phyloP scores from a whole-genome alignment of 2,888 invertebrate genomes.

The Trachelus iudaicus region DNA sequence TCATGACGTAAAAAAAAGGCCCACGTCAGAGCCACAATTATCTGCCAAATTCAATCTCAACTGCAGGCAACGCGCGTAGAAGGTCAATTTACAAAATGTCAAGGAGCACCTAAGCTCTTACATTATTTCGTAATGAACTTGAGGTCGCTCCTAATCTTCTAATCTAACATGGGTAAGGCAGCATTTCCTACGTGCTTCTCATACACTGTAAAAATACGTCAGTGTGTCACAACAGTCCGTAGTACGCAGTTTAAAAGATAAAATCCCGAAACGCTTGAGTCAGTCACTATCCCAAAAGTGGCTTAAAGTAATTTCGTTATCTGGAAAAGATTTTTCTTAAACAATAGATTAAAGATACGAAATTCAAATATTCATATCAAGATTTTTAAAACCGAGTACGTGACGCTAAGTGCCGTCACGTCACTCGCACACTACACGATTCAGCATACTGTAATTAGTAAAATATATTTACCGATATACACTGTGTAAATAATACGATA shows the following conservation, averaged over 20 bases:
- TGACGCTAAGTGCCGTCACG: background rate
- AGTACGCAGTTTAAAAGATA: background rate
- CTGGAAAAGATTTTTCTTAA: background rate
- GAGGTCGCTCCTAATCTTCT: background rate
- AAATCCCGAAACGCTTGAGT: background rate
- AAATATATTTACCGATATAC: background rate
- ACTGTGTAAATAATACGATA: background rate
- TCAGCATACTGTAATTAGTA: background rate
- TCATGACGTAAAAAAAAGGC: background rate
- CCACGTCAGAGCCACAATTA: background rate
- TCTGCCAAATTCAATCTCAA: background rate
- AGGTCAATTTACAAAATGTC: background rate
- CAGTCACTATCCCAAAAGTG: background rate
- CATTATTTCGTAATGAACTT: background rate
- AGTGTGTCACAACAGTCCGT: background rate
- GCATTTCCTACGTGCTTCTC: background rate
- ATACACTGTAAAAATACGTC: background rate
- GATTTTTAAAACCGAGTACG: too few relatives aligned
- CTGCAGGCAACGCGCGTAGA: background rate
- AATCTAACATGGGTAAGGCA: background rate
- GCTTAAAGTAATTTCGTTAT: background rate
- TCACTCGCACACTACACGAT: background rate
- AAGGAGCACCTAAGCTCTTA: background rate
- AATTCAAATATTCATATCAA: background rate
- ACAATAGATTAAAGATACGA: background rate